These are phyloP conservation scores for Calyptomena viridis DNA, from an alignment of 2,113 vertebrate species.

Conservation along the genomic window DNA sequence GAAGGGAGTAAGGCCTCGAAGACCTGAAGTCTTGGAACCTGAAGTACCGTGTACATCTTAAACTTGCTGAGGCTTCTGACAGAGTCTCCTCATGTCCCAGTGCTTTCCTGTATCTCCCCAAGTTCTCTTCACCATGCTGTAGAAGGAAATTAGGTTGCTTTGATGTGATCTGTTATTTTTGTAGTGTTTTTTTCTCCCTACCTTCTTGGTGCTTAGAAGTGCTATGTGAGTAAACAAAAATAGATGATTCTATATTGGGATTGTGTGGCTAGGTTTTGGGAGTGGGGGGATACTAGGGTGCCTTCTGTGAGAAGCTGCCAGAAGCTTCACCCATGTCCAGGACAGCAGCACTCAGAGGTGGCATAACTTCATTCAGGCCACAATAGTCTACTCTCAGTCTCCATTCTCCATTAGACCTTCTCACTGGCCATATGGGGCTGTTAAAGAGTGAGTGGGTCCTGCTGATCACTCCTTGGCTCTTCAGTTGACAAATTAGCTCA, in stretches of 20 bases:
- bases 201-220: not conserved
- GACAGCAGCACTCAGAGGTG: not conserved
- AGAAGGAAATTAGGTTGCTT: not conserved
- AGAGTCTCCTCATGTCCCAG: not conserved
- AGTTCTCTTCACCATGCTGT: not conserved
- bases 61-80: not conserved
- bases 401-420: not conserved
- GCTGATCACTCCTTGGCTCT: not conserved
- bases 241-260: not conserved
- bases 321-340: not conserved
- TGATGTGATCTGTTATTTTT: not conserved
- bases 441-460: not conserved
- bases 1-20: not conserved
- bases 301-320: not conserved
- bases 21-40: not conserved
- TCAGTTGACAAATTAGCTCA: not conserved
- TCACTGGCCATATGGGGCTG: not conserved
- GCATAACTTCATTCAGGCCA: not conserved
- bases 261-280: not conserved
- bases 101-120: not conserved
- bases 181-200: not conserved
- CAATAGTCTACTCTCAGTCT: not conserved
- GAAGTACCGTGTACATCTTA: rapidly evolving
- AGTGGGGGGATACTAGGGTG: not conserved
- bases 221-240: not conserved